Conservation (phyloP, 2,797 vertebrate genomes). For the Potorous gilbertii region DNA sequence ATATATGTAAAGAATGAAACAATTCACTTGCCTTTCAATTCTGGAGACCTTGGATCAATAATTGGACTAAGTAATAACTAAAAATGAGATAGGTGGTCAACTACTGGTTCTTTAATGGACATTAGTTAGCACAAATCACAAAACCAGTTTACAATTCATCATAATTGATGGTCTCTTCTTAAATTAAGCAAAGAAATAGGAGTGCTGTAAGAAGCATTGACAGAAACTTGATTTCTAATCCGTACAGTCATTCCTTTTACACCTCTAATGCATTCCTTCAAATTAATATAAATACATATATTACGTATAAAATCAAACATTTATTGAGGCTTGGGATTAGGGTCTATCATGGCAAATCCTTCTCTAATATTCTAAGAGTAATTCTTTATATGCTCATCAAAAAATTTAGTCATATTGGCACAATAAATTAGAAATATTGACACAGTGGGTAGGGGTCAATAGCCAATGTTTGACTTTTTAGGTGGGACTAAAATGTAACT, state of each 20-base stretch:
- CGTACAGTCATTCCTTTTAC: neutral
- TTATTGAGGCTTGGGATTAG: conserved; percentile 29
- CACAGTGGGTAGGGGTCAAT: neutral
- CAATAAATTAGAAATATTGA: conserved; percentile 7
- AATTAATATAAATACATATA: conserved; percentile 22
- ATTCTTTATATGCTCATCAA: conserved; percentile 15
- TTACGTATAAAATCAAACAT: conserved; percentile 36
- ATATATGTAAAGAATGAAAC: neutral
- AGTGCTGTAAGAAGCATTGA: conserved; percentile 29
- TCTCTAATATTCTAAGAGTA: neutral
- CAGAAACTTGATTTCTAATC: conserved; percentile 45
- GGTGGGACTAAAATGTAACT: conserved; percentile 27
- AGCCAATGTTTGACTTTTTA: neutral
- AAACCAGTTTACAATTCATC: conserved; percentile 44
- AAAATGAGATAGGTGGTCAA: conserved; percentile 52
- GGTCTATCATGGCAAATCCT: neutral
- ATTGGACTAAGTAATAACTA: conserved; percentile 32
- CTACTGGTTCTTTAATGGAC: conserved; percentile 13
- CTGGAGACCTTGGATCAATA: conserved; percentile 50
- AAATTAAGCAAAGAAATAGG: conserved; percentile 27
- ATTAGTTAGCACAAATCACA: conserved; percentile 47
- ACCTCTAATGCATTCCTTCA: conserved; percentile 26
- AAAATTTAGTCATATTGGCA: neutral
- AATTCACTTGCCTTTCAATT: conserved; percentile 32
- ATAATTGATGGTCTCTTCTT: conserved; percentile 50